These are phyloP conservation scores for Osedax fenrisi DNA, from an alignment of 2,888 invertebrate species.

Conservation along the genomic window DNA sequence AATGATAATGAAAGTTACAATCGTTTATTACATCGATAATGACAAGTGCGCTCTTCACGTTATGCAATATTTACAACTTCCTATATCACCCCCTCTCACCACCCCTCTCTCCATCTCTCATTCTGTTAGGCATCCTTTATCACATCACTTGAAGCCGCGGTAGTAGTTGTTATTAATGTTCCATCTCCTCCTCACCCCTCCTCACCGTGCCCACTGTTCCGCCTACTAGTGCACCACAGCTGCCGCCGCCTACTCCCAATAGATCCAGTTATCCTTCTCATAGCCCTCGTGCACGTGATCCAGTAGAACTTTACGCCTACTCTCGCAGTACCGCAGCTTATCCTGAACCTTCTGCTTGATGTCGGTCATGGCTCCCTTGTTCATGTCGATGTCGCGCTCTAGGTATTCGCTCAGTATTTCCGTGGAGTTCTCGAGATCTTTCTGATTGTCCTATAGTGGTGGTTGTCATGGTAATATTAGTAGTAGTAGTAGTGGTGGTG, in stretches of 20 bases:
- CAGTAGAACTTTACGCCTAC: constrained; percentile 80
- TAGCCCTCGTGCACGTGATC: constrained; percentile 97
- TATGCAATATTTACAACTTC: no score
- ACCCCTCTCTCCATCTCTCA: background rate
- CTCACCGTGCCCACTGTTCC: background rate
- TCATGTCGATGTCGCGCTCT: constrained; percentile 90
- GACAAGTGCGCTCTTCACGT: no score
- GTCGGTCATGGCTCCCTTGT: constrained; percentile 69
- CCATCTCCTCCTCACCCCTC: background rate
- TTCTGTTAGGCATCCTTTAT: background rate
- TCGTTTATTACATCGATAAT: no score
- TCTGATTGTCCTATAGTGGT: constrained; percentile 78
- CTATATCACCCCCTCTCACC: no score
- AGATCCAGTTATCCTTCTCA: constrained; percentile 92
- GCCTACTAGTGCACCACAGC: background rate
- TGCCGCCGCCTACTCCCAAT: constrained; percentile 38
- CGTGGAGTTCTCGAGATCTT: constrained; percentile 89
- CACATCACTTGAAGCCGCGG: no score
- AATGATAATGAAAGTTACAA: no score
- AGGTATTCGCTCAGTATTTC: constrained; percentile 92
- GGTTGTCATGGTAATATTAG: no score
- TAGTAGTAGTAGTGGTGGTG: no score
- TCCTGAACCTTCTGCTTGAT: constrained; percentile 98
- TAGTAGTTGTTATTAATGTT: background rate
- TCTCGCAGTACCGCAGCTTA: constrained; percentile 84